phyloP scores from a whole-genome alignment of 2,888 invertebrate genomes.

The Aporophyla lueneburgensis region DNA sequence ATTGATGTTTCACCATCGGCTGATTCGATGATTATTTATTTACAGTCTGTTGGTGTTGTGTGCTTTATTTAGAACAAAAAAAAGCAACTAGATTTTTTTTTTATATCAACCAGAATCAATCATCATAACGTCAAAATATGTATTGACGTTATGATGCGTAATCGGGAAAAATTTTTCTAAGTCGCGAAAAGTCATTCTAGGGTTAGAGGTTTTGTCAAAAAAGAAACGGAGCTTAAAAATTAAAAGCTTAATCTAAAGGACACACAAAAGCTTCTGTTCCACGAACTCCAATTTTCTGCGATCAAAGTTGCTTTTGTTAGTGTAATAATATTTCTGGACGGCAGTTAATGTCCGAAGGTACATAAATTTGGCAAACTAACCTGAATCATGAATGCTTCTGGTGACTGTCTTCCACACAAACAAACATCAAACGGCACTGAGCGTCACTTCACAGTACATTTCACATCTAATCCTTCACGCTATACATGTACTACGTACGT shows the following conservation, averaged over 20 bases:
- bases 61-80: constrained; percentile 57
- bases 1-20: constrained; percentile 71
- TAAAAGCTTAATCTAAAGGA: background rate
- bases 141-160: background rate
- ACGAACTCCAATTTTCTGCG: constrained; percentile 22
- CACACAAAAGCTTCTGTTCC: constrained; percentile 31
- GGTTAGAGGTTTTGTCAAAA: background rate
- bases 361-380: constrained; percentile 78
- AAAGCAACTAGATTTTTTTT: constrained; percentile 30
- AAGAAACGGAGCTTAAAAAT: background rate
- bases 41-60: constrained; percentile 47
- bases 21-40: constrained; percentile 66
- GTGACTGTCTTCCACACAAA: constrained; percentile 80
- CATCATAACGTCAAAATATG: constrained; percentile 1
- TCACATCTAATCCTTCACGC: constrained; percentile 84
- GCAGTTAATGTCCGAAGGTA: constrained; percentile 54
- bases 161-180: constrained; percentile 6
- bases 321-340: constrained; percentile 50
- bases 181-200: background rate
- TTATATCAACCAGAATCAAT: constrained; percentile 7
- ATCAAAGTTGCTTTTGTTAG: constrained; percentile 41
- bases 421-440: constrained; percentile 84
- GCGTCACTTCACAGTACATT: constrained; percentile 88
- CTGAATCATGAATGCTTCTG: constrained; percentile 89
- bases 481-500: constrained; percentile 79